A percentile compares a stretch with the other conserved stretches of the same genome.
Conservation (phyloP, 2,797 vertebrate genomes). For the Saxicola maurus region DNA sequence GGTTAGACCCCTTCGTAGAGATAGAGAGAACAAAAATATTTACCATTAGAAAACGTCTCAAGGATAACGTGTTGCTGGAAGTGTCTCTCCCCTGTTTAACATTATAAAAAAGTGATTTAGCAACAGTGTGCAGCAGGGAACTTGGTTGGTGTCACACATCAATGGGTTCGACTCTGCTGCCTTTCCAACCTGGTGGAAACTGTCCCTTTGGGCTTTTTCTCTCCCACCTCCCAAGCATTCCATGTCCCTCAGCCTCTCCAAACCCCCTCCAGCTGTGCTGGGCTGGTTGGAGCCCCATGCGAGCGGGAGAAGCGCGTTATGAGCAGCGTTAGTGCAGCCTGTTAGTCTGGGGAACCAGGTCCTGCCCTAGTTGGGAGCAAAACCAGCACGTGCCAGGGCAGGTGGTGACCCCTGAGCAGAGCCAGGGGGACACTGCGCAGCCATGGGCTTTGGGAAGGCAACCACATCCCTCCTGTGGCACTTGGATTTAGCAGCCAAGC, state of each 20-base stretch:
- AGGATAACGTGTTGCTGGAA: constrained; percentile 89
- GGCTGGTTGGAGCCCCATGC: not conserved
- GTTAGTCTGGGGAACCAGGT: not conserved
- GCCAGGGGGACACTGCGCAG: accelerated
- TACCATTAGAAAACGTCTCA: constrained; percentile 99
- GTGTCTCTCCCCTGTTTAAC: constrained; percentile 96
- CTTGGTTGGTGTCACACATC: constrained; percentile 6
- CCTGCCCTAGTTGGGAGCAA: accelerated
- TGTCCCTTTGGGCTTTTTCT: not conserved
- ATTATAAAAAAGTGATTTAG: constrained; percentile 78
- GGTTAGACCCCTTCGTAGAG: constrained; percentile 60
- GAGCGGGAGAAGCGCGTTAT: not conserved
- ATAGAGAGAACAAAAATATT: constrained; percentile 87
- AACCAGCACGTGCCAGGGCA: accelerated
- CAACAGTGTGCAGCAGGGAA: constrained; percentile 62
- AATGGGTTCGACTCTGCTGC: not conserved
- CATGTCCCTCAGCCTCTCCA: not conserved
- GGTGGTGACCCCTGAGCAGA: accelerated
- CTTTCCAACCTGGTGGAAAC: not conserved
- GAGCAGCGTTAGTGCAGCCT: constrained; percentile 45
- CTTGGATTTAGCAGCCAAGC: not conserved
- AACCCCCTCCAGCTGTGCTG: not conserved
- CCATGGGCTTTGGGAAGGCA: accelerated
- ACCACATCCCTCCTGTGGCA: accelerated
- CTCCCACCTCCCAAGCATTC: not conserved